A percentile compares a stretch with the other conserved stretches of the same genome.
phyloP scores from a whole-genome alignment of 2,888 invertebrate species.

The Dusona sp. region DNA sequence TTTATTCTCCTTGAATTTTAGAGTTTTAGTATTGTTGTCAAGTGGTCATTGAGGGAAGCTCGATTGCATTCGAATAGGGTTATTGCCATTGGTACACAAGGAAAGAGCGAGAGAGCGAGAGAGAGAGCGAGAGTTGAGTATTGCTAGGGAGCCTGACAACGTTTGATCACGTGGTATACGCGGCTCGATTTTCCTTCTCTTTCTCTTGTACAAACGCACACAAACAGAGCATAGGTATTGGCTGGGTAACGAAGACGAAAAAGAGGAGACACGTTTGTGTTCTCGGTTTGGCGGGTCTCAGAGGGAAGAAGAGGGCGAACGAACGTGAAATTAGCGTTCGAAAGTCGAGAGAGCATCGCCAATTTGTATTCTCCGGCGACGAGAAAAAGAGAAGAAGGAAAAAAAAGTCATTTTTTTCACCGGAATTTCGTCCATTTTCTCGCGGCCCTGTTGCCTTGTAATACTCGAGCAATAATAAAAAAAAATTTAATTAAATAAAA shows the following conservation, averaged over 20 bases:
- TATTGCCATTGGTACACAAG: conserved; percentile 74
- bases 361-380: conserved; percentile 7
- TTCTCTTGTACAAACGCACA: conserved; percentile 32
- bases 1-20: neutral
- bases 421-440: conserved; percentile 2
- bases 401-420: neutral
- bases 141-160: conserved; percentile 73
- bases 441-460: neutral
- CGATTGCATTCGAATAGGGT: conserved; percentile 73
- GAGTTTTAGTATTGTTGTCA: conserved; percentile 45
- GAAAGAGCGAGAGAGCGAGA: conserved; percentile 59
- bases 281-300: neutral
- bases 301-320: conserved; percentile 30
- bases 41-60: conserved; percentile 38
- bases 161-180: conserved; percentile 79
- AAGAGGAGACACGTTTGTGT: conserved; percentile 14
- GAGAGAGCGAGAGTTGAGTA: conserved; percentile 69
- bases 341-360: neutral
- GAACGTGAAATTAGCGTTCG: conserved; percentile 28
- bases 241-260: conserved; percentile 56
- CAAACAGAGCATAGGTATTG: conserved; percentile 33
- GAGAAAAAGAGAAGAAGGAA: neutral
- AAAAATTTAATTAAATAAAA: too few relatives aligned
- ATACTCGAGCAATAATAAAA: neutral
- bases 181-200: conserved; percentile 46